Evolutionary conservation across 2,888 invertebrate species (phyloP), one percentile per base, ranked within the genome.

Genomic region (Xanthia togata): DNA sequence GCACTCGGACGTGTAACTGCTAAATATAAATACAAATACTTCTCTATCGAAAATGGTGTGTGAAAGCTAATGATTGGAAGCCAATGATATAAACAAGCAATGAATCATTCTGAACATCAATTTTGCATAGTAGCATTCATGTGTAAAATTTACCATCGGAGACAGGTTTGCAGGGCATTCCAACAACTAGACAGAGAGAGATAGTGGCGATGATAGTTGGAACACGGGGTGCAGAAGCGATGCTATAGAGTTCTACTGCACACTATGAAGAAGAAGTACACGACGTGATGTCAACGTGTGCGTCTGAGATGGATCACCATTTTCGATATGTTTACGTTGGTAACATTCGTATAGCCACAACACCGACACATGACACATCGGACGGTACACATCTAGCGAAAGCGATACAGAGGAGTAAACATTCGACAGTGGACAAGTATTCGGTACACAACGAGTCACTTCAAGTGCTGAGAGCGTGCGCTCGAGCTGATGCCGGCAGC

Each of bases 21-120:
- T 90, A 92, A 90, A 86, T 85, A 81, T 86, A 86, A 81, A 86
- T 89, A 90, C 82, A 83, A 77, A 69, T 78, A 83, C 80, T 85
- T 90, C 88, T 93, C 92, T 93, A 93, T 93, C 93, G 94, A 94
- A 94, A 95, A 95, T 95, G 94, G 93, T 95, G 95, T 93, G 89
- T 85, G 79, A 91, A 91, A 93, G 93, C 92, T 91, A 91, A 93
- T 92, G 91, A 93, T 80, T 76, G 87, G 86, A 93, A 93, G 92
- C 93, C 88, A 92, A 89, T 88, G 89, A 89, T 87, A 92, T 91
- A 88, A 90, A 91, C 83, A 94, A 94, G 93, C 93, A 87, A 91
- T 92, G 92, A 91, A 82, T 89, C 88, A 89, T 89, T 91, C 91
- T 93, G 93, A 94, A 93, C 92, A 91, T 87, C 93, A 94, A 95